Conservation (phyloP, 2,113 vertebrate species). For the Rynchops niger region DNA sequence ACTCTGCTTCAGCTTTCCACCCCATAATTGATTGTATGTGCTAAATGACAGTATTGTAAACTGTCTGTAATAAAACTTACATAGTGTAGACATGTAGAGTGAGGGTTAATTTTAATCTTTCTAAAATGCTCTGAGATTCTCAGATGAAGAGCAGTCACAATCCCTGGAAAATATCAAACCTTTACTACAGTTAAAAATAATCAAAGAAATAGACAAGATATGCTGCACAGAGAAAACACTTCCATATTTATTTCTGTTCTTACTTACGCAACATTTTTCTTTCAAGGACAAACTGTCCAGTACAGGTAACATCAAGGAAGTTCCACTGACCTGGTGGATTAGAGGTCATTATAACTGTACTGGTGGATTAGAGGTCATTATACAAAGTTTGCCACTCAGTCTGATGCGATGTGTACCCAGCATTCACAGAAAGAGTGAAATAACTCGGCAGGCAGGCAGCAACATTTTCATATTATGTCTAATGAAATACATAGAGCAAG, state of each 20-base stretch:
- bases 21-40: neutral
- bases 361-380: neutral
- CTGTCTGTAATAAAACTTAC: neutral
- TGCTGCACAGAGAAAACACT: neutral
- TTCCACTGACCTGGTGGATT: neutral
- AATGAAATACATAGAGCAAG: neutral
- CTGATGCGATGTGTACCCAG: neutral
- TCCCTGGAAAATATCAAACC: constrained; percentile 24
- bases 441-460: neutral
- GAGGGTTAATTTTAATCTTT: constrained; percentile 42
- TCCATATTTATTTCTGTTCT: neutral
- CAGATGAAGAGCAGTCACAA: constrained; percentile 11
- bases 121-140: constrained; percentile 13
- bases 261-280: neutral
- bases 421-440: neutral
- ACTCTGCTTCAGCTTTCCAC: neutral
- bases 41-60: neutral
- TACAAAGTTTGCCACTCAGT: neutral
- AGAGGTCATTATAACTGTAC: neutral
- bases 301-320: neutral
- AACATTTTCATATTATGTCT: neutral
- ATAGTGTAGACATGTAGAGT: neutral
- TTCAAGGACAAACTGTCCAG: neutral
- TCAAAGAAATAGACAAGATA: neutral
- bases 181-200: neutral